phyloP scores from a whole-genome alignment of 1,140 invertebrate species.

The Triops cancriformis region DNA sequence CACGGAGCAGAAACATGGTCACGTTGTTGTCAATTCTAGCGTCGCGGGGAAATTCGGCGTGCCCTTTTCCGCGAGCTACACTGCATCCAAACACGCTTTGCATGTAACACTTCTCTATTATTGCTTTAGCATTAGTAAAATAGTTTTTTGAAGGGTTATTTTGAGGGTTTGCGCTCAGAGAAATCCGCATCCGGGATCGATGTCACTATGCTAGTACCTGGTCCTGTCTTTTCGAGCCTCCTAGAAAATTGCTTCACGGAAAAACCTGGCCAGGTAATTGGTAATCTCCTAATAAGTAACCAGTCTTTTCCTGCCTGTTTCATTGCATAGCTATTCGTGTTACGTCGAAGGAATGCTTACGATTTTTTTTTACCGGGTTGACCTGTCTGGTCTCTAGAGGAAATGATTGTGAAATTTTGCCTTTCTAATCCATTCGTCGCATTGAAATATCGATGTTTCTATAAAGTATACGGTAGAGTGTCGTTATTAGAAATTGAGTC shows the following conservation, averaged over 20 bases:
- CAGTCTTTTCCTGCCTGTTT: too few relatives aligned
- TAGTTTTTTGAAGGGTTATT: slow-evolving; percentile 58
- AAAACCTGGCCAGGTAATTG: slow-evolving; percentile 48
- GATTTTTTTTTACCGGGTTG: too few relatives aligned
- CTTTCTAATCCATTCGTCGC: too few relatives aligned
- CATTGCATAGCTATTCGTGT: too few relatives aligned
- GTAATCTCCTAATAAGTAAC: too few relatives aligned
- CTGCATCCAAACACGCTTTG: slow-evolving; percentile 68
- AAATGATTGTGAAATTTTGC: too few relatives aligned
- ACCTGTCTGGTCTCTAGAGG: too few relatives aligned
- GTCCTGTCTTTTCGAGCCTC: slow-evolving; percentile 63
- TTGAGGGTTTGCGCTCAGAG: slow-evolving; percentile 53
- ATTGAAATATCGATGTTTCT: too few relatives aligned
- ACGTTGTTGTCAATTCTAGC: slow-evolving; percentile 64
- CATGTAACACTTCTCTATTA: slow-evolving; percentile 49
- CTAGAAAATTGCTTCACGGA: slow-evolving; percentile 59
- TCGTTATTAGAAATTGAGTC: slow-evolving; percentile 2
- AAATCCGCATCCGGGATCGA: slow-evolving; percentile 48
- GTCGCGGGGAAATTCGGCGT: slow-evolving; percentile 57
- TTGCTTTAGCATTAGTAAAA: neutral
- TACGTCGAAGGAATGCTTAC: too few relatives aligned
- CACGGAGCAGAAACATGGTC: slow-evolving; percentile 47
- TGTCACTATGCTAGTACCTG: slow-evolving; percentile 67
- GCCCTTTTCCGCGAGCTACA: slow-evolving; percentile 67
- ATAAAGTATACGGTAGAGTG: neutral